Percentiles rank a stretch among this genome's conserved stretches.
Evolutionary conservation across 2,797 vertebrate species (phyloP).

Genomic region (Naso thynnoides): DNA sequence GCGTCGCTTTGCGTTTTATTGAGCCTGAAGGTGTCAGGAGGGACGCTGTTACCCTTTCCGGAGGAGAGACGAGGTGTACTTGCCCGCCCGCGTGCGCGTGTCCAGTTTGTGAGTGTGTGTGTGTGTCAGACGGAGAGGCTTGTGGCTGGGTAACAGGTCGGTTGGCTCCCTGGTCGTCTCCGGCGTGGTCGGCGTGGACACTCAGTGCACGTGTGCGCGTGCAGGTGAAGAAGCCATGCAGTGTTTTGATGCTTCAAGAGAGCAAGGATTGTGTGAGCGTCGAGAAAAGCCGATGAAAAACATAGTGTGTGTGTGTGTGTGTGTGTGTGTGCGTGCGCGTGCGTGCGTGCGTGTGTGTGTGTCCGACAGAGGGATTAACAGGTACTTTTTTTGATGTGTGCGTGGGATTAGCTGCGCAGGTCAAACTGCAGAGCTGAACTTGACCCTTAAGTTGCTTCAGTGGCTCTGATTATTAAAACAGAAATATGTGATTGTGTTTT

Average conservation of each 20-base stretch:
- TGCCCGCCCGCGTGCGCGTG: conserved; percentile 16
- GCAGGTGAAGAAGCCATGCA: conserved; percentile 40
- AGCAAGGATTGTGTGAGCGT: conserved; percentile 53
- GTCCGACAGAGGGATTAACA: conserved; percentile 21
- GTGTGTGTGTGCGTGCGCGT: conserved; percentile 27
- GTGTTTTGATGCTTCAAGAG: conserved; percentile 58
- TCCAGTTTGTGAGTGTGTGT: conserved; percentile 19
- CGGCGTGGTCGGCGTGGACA: too few relatives aligned
- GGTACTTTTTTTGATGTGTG: conserved; percentile 26
- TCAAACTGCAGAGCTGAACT: conserved; percentile 15
- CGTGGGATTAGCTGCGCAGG: conserved; percentile 12
- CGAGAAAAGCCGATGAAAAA: conserved; percentile 66
- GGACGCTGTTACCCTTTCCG: conserved; percentile 70
- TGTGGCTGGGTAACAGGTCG: conserved; percentile 84
- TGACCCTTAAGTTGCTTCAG: conserved; percentile 32
- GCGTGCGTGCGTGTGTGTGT: conserved; percentile 3
- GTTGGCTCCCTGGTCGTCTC: conserved; percentile 43
- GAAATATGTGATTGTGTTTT: neutral
- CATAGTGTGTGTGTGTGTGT: conserved; percentile 27
- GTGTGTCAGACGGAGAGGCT: conserved; percentile 33
- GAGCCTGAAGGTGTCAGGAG: conserved; percentile 74
- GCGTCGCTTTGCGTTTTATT: conserved; percentile 62
- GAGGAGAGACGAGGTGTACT: conserved; percentile 60
- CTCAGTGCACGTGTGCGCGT: conserved; percentile 26
- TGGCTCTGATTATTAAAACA: conserved; percentile 6